Conservation (phyloP, 92 coral and sea anemone genomes). For the Epizoanthus stellaris region DNA sequence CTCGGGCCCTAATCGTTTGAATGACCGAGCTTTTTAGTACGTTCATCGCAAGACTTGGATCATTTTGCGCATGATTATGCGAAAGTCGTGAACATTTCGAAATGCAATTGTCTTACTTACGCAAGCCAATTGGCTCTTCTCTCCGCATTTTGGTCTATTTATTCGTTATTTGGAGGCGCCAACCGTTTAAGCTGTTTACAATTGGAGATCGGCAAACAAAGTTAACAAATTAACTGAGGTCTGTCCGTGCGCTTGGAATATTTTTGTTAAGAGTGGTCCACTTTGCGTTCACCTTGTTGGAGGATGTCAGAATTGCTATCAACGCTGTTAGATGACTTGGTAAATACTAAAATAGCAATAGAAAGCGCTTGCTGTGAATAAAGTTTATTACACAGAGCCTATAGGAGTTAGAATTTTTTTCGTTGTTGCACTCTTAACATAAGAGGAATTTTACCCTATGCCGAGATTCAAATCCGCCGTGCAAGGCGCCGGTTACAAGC, state of each 20-base stretch:
- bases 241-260: not conserved
- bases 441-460: not conserved
- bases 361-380: conserved; percentile 31
- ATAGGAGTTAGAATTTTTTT: not conserved
- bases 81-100: conserved; percentile 1
- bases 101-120: not conserved
- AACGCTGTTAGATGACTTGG: conserved; percentile 30
- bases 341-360: not conserved
- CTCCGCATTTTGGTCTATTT: not conserved
- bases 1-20: not conserved
- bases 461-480: not conserved
- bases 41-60: not conserved
- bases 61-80: conserved; percentile 2
- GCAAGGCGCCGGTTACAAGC: not conserved
- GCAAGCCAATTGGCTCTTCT: not conserved
- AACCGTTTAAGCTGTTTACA: conserved; percentile 21
- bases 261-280: not conserved
- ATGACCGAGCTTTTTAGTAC: too few species aligned
- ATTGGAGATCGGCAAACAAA: not conserved
- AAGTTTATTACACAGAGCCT: conserved; percentile 10
- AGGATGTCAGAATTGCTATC: conserved; percentile 25
- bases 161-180: not conserved
- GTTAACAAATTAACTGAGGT: not conserved
- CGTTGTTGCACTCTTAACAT: conserved; percentile 23
- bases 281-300: not conserved